Base-by-base conservation (phyloP, 2,888 invertebrate species). In the Cheilosia grossa region DNA sequence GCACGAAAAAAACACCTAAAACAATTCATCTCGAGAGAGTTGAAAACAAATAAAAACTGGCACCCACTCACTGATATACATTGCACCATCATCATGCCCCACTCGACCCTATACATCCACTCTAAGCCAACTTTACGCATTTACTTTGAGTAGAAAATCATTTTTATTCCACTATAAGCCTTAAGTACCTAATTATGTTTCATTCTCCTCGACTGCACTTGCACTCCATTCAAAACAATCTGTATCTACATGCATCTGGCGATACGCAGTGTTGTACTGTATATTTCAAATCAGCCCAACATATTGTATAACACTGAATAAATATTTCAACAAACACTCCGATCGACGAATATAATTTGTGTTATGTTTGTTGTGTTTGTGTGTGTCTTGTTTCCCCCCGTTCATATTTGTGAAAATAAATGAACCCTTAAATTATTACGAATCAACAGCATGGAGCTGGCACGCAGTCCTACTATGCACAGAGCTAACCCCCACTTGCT, bases 331-430 rank as follows among this genome's bases (percentile, higher is more conserved):
- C 83, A 80, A 80, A 73, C 73, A 74, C 64, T 80, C 51, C 58
- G 56, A 79, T 79, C 79, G 73, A 61, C 67, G 73, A 69, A 75
- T 80, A 72, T 70, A 70, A 81, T 75, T 74, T 80, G 49, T 80
- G 61, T 69, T 66, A 10, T 53, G 54, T 73, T 69, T 83, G 72
- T 63, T 73, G 6, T 74, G 30, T 30, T 9, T 80, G 49, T 79
- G 51, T 58, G 2, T 24, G 1, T 24, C 53, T 73, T 66, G 74
- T 66, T 73, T 73, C 69, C 6, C 10, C 40, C 74, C 53, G 47
- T 80, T 85, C 85, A 85, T 85, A 85, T 85, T 85, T 81, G 81
- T 85, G 77, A 81, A 85, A 85, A 81, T 81, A 85, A 85, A 85
- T 85, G 75, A 81, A 81, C 85, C 85, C 80, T 85, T 85, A 83